phyloP scores from a whole-genome alignment of 1,140 invertebrate species.

The Apolygus lucorum region DNA sequence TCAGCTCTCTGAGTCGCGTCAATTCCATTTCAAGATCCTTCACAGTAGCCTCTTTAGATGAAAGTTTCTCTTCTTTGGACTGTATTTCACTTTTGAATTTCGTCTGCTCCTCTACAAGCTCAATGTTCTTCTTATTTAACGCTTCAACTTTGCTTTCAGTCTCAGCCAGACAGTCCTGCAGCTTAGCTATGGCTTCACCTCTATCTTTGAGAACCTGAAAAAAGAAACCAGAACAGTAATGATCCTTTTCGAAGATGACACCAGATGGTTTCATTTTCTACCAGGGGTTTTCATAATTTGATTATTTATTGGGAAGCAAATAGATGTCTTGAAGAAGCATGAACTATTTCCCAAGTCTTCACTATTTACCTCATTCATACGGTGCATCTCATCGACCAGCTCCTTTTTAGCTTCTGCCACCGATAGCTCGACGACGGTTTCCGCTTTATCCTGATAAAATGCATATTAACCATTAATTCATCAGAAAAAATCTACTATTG shows the following conservation, averaged over 20 bases:
- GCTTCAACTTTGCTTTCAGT: slow-evolving; percentile 23
- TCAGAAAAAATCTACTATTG: too few relatives aligned
- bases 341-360: too few relatives aligned
- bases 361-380: slow-evolving; percentile 30
- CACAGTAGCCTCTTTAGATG: slow-evolving; percentile 18
- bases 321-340: too few relatives aligned
- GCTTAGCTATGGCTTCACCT: slow-evolving; percentile 29
- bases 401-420: slow-evolving; percentile 18
- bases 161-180: slow-evolving; percentile 22
- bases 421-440: slow-evolving; percentile 11
- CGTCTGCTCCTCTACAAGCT: slow-evolving; percentile 6
- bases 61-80: slow-evolving; percentile 13
- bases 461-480: too few relatives aligned
- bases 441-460: slow-evolving; percentile 21
- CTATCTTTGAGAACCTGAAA: slow-evolving; percentile 29
- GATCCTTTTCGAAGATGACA: too few relatives aligned
- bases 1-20: slow-evolving; percentile 17
- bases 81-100: slow-evolving; percentile 7
- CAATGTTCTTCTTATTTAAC: neutral
- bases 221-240: too few relatives aligned
- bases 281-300: too few relatives aligned
- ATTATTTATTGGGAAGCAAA: too few relatives aligned
- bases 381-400: slow-evolving; percentile 24
- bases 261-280: too few relatives aligned
- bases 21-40: slow-evolving; percentile 26